Percentiles rank a stretch among this genome's conserved stretches.
Conservation (phyloP, 1,140 invertebrate genomes). For the Drosophila kurseongensis region DNA sequence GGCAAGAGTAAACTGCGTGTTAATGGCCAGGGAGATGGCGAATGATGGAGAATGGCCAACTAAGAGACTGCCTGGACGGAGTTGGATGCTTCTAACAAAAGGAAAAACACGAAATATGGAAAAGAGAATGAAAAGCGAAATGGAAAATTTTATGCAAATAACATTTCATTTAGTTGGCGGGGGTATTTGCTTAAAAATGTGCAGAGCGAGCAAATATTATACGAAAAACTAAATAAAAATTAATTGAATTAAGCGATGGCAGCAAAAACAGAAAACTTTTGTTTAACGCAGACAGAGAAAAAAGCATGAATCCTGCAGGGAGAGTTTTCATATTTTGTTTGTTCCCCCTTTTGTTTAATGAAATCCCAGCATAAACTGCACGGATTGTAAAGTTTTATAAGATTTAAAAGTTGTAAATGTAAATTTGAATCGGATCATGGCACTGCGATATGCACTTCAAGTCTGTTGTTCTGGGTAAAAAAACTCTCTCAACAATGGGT, state of each 20-base stretch:
- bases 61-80: slow-evolving; percentile 1
- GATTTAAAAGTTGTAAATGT: slow-evolving; percentile 67
- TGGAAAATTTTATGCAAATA: slow-evolving; percentile 80
- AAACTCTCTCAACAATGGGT: slow-evolving; percentile 30
- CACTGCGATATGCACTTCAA: slow-evolving; percentile 31
- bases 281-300: slow-evolving; percentile 57
- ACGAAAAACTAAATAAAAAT: slow-evolving; percentile 81
- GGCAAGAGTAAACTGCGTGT: slow-evolving; percentile 71
- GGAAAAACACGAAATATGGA: slow-evolving; percentile 59
- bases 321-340: slow-evolving; percentile 56
- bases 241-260: slow-evolving; percentile 78
- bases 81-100: slow-evolving; percentile 51
- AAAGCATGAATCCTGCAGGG: slow-evolving; percentile 29
- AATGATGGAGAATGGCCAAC: slow-evolving; percentile 11
- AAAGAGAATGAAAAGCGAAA: slow-evolving; percentile 36
- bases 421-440: slow-evolving; percentile 55
- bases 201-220: slow-evolving; percentile 78
- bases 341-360: slow-evolving; percentile 54
- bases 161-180: slow-evolving; percentile 77
- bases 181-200: slow-evolving; percentile 78
- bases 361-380: slow-evolving; percentile 58
- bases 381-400: slow-evolving; percentile 66
- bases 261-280: slow-evolving; percentile 56
- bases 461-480: slow-evolving; percentile 21
- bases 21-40: slow-evolving; percentile 62